Percentiles rank a stretch among this genome's conserved stretches.
Conservation (phyloP, 2,888 invertebrate species). For the Autographa pulchrina region DNA sequence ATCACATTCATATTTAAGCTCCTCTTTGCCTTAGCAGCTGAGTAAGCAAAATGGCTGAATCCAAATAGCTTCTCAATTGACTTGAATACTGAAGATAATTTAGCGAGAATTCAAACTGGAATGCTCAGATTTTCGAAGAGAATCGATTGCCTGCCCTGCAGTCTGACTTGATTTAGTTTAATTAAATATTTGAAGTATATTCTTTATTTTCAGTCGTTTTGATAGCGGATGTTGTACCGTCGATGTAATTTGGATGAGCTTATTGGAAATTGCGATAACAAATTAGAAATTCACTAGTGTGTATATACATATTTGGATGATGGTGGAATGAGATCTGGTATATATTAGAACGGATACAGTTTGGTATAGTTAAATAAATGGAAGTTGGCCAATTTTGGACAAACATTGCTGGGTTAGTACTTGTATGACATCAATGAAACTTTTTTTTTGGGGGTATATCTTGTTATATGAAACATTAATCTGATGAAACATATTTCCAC, state of each 20-base stretch:
- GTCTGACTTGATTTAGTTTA: conserved; percentile 25
- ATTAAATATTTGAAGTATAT: conserved; percentile 4
- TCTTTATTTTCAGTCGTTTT: neutral
- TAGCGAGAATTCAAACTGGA: conserved; percentile 37
- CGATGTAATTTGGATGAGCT: neutral
- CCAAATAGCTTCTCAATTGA: conserved; percentile 45
- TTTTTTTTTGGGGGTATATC: no score
- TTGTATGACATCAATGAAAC: no score
- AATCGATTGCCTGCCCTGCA: conserved; percentile 12
- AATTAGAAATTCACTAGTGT: no score
- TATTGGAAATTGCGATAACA: neutral
- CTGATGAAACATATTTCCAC: no score
- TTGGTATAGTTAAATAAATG: no score
- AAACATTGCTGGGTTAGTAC: no score
- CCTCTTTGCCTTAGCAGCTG: conserved; percentile 38
- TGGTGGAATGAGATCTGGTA: no score
- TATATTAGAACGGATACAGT: no score
- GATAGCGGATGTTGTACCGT: neutral
- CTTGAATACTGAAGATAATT: conserved; percentile 43
- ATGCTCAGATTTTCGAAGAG: conserved; percentile 41
- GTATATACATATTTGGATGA: no score
- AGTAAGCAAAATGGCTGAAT: conserved; percentile 46
- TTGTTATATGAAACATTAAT: no score
- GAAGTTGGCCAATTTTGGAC: no score
- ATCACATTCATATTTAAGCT: conserved; percentile 46